Base-by-base conservation (phyloP, 2,113 vertebrate genomes). In the Aphelocoma coerulescens region DNA sequence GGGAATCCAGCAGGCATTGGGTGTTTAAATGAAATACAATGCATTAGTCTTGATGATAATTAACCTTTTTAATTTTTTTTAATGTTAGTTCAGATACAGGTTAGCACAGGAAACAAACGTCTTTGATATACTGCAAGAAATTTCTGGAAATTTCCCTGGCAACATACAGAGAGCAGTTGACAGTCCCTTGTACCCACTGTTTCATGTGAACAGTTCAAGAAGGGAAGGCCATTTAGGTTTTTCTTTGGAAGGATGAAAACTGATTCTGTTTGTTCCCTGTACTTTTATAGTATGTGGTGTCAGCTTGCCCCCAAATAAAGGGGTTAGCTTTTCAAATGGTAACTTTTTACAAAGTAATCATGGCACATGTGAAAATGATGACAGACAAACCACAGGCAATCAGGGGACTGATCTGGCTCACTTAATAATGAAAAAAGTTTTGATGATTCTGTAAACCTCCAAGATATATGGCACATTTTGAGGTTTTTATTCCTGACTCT, bases 361-460 rank as follows among this genome's bases (percentile, higher is more conserved):
- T 33, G 79, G 76, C 35, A 46, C 65, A 92, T 72, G 22, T 84
- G 65, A 92, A 84, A 81, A 93, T 16, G 85, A 87, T 84, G 88
- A 81, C 73, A 88, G 83, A 74, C 43, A 94, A 94, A 96, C 90
- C 80, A 61, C 68, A 92, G 52, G 26, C 51, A 83, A 41, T 86
- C 92, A 84, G 12, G 27, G 37, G n/a, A 57, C 59, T 81, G 48
- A 63, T 75, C 61, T 91, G 57, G 52, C 69, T 91, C 51, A 71
- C 51, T 77, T 88, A 78, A 81, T 84, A 75, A 61, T 65, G 52
- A 86, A 74, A 69, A 58, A 43, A 8, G 18, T 65, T 94, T 78
- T 67, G 73, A 93, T 95, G 92, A 95, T 78, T 92, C 66, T 75
- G 68, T 96, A 88, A 96, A 62, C 57, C 57, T 85, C 69, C 23